Base-by-base conservation (phyloP, 2,113 vertebrate species). In the Sapajus apella region DNA sequence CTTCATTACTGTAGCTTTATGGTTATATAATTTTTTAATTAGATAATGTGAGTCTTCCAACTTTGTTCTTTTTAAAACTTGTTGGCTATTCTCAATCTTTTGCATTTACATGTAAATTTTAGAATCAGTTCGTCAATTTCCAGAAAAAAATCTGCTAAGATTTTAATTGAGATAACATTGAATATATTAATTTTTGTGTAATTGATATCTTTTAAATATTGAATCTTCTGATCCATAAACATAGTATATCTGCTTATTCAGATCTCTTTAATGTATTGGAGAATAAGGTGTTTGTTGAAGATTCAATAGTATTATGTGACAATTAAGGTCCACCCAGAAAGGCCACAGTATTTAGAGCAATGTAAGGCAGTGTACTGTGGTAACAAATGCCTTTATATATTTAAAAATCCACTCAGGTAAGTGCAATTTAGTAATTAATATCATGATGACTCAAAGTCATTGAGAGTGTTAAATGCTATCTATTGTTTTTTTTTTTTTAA, bases 351-450 rank as follows among this genome's bases (percentile, higher is more conserved):
- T 87, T 77, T 87, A 91, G 55, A 84, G 56, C 23, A 40, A 87
- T 30, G 4, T 79, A 73, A 52, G 35, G 47, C 35, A 72, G 43
- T 89, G 85, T 92, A 79, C 56, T 6, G 6, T 47, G 55, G n/a
- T 76, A 23, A 80, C 21, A 47, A 73, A 45, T 35, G 86, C 50
- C 16, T 83, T 56, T 45, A 70, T 12, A 85, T 76, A 81, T 75
- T 76, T 96, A 43, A 77, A 93, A 94, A 89, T 89, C 8, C 20
- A 85, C 55, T 89, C 32, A 86, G 35, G 50, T 32, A 91, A 87
- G 55, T 56, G 18, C 25, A 77, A 66, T 61, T 88, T 77, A 92
- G 79, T 70, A 55, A 89, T 14, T 76, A 23, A 81, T 77, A 66
- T 64, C 64, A 91, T 61, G 13, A 89, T 58, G 82, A 75, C 20